phyloP scores from a whole-genome alignment of 2,797 vertebrate genomes.

The Gephyroberyx darwinii region DNA sequence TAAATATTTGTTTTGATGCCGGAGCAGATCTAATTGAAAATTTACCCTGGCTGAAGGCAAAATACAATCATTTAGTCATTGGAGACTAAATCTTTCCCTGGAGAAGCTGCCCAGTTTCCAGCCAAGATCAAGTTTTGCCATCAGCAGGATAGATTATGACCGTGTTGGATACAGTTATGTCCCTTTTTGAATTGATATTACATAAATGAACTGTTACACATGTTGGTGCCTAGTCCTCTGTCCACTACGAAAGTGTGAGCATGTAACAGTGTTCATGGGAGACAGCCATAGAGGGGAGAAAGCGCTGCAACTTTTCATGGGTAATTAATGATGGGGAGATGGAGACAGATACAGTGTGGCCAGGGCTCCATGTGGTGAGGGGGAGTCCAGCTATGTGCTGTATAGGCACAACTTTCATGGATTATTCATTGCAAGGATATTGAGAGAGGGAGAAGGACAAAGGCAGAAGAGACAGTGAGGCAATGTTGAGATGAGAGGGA shows the following conservation, averaged over 20 bases:
- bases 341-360: conserved; percentile 39
- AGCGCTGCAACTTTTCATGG: conserved; percentile 58
- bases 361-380: conserved; percentile 25
- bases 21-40: not conserved
- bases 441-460: conserved; percentile 32
- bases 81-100: not conserved
- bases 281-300: conserved; percentile 24
- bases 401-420: conserved; percentile 54
- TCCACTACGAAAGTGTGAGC: not conserved
- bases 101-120: conserved; percentile 5
- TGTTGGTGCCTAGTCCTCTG: not conserved
- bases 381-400: conserved; percentile 44
- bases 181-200: not conserved
- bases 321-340: conserved; percentile 59
- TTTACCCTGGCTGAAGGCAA: conserved; percentile 1
- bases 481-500: conserved; percentile 26
- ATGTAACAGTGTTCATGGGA: not conserved
- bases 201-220: not conserved
- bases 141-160: conserved; percentile 9
- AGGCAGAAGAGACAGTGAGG: conserved; percentile 9
- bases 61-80: conserved; percentile 10
- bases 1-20: not conserved
- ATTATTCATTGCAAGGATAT: conserved; percentile 55
- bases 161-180: not conserved
- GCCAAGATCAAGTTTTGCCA: conserved; percentile 2